Evolutionary conservation across 1,140 invertebrate species (phyloP).

Genomic region (Scaptomyza graminum): DNA sequence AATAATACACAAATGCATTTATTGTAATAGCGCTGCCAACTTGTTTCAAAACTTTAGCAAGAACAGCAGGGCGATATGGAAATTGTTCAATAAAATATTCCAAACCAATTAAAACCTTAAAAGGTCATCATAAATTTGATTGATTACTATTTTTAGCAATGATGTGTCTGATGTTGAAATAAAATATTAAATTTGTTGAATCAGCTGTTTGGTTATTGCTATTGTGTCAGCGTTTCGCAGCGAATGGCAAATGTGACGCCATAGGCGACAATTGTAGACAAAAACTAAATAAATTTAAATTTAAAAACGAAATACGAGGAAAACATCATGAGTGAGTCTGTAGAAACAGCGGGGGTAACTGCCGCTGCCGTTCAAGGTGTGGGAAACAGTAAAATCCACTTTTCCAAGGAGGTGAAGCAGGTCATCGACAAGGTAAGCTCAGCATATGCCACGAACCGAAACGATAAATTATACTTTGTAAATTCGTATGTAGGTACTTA

Average conservation of each 20-base stretch:
- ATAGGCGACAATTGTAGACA: conserved; percentile 21
- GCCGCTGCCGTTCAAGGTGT: conserved; percentile 19
- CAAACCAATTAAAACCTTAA: too few species aligned
- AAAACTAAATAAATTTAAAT: conserved; percentile 15
- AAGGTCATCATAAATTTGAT: too few species aligned
- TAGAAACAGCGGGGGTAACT: conserved; percentile 22
- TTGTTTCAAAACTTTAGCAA: not conserved
- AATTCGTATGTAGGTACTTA: conserved; percentile 90
- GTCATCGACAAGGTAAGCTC: conserved; percentile 74
- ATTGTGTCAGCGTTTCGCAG: conserved; percentile 13
- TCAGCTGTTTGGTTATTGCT: conserved; percentile 17
- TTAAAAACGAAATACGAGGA: not conserved
- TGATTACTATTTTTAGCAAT: too few species aligned
- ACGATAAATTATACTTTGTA: not conserved
- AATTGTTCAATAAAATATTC: not conserved
- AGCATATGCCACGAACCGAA: conserved; percentile 31
- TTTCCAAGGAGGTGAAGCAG: conserved; percentile 80
- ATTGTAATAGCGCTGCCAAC: not conserved
- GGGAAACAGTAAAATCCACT: conserved; percentile 72
- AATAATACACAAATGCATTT: not conserved
- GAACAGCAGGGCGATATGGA: not conserved
- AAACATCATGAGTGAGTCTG: conserved; percentile 46
- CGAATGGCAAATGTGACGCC: conserved; percentile 40
- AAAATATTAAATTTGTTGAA: not conserved
- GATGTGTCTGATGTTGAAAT: not conserved